These are phyloP conservation scores for Pygoscelis antarcticus DNA, from an alignment of 2,113 vertebrate genomes.

Conservation along the genomic window DNA sequence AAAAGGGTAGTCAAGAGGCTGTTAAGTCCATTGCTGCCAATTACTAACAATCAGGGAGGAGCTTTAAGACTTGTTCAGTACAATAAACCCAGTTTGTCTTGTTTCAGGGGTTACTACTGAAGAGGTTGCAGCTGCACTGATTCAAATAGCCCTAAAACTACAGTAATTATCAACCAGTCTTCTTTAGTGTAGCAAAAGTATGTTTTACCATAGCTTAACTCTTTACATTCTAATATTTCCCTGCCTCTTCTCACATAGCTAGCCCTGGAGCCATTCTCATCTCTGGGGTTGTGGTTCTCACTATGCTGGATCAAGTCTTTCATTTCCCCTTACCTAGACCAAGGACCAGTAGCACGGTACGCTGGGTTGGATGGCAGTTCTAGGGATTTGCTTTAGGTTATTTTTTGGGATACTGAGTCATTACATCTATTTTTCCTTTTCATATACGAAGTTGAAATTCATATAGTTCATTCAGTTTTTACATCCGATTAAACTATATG, in stretches of 20 bases:
- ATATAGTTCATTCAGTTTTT: background rate
- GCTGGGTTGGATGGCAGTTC: background rate
- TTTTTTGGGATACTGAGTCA: background rate
- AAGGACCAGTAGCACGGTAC: background rate
- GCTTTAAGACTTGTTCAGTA: slow-evolving; percentile 89
- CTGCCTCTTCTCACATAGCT: background rate
- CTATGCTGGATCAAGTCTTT: background rate
- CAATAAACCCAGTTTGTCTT: slow-evolving; percentile 92
- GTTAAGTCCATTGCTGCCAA: slow-evolving; percentile 95
- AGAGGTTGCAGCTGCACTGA: slow-evolving; percentile 99
- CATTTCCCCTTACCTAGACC: background rate
- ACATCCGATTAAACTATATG: background rate
- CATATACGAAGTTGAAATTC: background rate
- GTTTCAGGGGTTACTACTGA: slow-evolving; percentile 93
- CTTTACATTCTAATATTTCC: slow-evolving; percentile 73
- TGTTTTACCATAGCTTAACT: slow-evolving; percentile 87
- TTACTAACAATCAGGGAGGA: slow-evolving; percentile 95
- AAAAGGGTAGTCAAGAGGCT: slow-evolving; percentile 93
- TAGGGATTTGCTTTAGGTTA: background rate
- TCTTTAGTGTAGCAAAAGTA: slow-evolving; percentile 87
- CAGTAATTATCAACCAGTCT: slow-evolving; percentile 97
- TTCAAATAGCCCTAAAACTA: slow-evolving; percentile 87
- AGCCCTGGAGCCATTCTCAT: slow-evolving; percentile 3
- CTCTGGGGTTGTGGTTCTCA: background rate
- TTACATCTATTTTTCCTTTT: background rate